A percentile compares a stretch with the other conserved stretches of the same genome.
phyloP scores from a whole-genome alignment of 2,113 vertebrate genomes.

The Nothocercus julius region DNA sequence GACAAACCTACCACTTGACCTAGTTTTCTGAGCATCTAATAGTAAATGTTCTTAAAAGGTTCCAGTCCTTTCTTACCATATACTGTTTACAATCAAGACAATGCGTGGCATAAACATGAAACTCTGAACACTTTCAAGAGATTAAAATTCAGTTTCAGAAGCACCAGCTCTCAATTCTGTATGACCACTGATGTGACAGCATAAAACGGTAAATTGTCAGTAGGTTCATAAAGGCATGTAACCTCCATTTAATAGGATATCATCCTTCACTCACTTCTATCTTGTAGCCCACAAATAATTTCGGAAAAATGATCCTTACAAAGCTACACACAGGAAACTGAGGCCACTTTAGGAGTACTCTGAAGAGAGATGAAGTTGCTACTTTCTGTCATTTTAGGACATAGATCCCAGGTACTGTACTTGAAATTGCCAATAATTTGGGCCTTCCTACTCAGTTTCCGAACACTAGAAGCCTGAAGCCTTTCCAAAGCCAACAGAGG shows the following conservation, averaged over 20 bases:
- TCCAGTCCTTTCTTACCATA: neutral
- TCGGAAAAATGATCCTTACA: conserved; percentile 16
- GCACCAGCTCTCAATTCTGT: neutral
- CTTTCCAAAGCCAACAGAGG: conserved; percentile 27
- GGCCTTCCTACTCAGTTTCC: conserved; percentile 14
- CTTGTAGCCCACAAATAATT: conserved; percentile 22
- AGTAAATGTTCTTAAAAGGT: neutral
- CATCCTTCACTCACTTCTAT: neutral
- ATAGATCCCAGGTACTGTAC: neutral
- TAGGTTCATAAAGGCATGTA: conserved; percentile 21
- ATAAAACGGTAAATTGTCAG: conserved; percentile 31
- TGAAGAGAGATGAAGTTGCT: neutral
- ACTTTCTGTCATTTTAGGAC: neutral
- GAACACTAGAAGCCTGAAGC: conserved; percentile 23
- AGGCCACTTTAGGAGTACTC: neutral
- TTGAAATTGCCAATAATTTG: conserved; percentile 11
- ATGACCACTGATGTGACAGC: neutral
- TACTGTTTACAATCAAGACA: neutral
- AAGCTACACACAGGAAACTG: neutral
- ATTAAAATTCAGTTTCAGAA: conserved; percentile 20
- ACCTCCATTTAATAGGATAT: conserved; percentile 10
- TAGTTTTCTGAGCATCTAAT: neutral
- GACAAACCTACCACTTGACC: neutral
- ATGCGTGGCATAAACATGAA: neutral
- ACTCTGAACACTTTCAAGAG: neutral